Evolutionary conservation across 2,797 vertebrate genomes (phyloP).

Genomic region (Acrossocheilus fasciatus): DNA sequence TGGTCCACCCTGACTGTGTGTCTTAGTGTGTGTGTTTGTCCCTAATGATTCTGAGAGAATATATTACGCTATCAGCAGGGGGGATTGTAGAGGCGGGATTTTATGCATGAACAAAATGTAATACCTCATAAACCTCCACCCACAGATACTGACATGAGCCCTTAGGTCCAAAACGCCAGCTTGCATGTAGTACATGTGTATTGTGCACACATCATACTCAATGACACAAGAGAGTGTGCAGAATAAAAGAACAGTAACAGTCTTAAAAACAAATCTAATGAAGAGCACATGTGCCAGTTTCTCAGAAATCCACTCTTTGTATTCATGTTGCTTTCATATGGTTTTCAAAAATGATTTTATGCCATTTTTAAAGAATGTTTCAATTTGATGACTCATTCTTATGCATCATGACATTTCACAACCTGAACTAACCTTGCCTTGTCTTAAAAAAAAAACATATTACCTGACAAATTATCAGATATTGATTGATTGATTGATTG

Average conservation of each 20-base stretch:
- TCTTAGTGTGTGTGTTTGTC: conserved; percentile 48
- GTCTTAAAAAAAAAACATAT: neutral
- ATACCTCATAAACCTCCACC: conserved; percentile 47
- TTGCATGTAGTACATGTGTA: neutral
- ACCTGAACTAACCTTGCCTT: neutral
- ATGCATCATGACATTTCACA: neutral
- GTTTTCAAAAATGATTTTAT: neutral
- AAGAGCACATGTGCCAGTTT: neutral
- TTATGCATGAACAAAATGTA: conserved; percentile 69
- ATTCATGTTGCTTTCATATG: neutral
- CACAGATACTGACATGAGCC: conserved; percentile 31
- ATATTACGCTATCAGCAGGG: conserved; percentile 69
- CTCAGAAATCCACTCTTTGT: neutral
- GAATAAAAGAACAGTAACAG: neutral
- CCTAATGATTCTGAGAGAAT: conserved; percentile 65
- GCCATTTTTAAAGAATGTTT: neutral
- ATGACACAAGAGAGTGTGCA: neutral
- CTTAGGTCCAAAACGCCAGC: conserved; percentile 10
- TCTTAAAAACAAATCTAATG: neutral
- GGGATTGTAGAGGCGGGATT: conserved; percentile 67
- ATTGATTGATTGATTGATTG: neutral
- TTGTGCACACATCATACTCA: neutral
- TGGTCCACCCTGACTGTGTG: conserved; percentile 52
- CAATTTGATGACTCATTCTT: neutral
- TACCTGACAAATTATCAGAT: neutral